Conservation (phyloP, 2,797 vertebrate genomes). For the Ispidina lecontei region DNA sequence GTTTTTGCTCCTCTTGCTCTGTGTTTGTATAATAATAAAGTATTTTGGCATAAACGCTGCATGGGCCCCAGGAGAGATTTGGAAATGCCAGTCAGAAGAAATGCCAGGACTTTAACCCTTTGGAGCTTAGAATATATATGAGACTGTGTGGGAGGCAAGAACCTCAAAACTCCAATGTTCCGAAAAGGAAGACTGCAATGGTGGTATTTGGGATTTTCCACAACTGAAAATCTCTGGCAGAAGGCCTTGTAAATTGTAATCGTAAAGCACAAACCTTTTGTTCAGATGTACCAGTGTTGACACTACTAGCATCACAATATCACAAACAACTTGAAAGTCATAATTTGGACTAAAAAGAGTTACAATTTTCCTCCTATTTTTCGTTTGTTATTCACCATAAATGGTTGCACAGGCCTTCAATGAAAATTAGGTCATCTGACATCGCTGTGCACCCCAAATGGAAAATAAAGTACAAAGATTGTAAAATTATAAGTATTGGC, state of each 20-base stretch:
- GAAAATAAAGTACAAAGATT: neutral
- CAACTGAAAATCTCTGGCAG: neutral
- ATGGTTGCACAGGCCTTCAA: neutral
- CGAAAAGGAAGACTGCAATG: neutral
- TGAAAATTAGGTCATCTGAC: neutral
- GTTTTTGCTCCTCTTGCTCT: neutral
- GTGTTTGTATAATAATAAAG: constrained; percentile 33
- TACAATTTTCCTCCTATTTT: accelerated
- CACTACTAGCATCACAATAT: neutral
- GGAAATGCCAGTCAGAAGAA: neutral
- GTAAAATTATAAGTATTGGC: neutral
- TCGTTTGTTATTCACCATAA: neutral
- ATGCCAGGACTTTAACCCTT: constrained; percentile 16
- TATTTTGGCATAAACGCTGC: neutral
- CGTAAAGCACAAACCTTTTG: neutral
- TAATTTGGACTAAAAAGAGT: neutral
- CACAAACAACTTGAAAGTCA: neutral
- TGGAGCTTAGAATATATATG: neutral
- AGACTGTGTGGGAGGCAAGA: neutral
- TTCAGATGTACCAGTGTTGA: accelerated
- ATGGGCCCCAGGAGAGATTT: neutral
- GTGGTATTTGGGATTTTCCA: neutral
- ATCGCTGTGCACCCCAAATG: neutral
- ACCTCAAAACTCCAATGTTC: neutral
- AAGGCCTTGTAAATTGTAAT: neutral